phyloP scores from a whole-genome alignment of 2,113 vertebrate genomes.

The Azemiops feae region DNA sequence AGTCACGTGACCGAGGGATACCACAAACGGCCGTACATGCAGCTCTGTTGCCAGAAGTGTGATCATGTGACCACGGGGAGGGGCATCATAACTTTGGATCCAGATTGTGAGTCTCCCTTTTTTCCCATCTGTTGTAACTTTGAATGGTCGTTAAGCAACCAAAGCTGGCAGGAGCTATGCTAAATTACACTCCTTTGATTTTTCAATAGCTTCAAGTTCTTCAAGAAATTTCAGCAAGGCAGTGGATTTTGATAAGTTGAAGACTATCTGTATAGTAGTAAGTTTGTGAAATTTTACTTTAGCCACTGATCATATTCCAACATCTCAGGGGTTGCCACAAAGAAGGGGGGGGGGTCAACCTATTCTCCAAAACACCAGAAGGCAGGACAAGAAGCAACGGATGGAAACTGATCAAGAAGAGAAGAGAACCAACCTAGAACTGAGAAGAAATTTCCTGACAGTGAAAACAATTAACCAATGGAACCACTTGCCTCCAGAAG shows the following conservation, averaged over 20 bases:
- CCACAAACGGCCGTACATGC: neutral
- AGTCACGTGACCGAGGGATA: neutral
- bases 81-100: neutral
- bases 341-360: too few relatives aligned
- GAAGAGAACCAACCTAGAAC: too few relatives aligned
- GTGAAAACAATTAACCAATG: too few relatives aligned
- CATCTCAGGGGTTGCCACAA: too few relatives aligned
- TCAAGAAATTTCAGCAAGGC: neutral
- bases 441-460: too few relatives aligned
- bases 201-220: neutral
- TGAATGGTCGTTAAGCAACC: too few relatives aligned
- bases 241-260: neutral
- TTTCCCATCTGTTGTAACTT: neutral
- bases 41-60: neutral
- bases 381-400: too few relatives aligned
- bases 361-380: neutral
- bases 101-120: neutral
- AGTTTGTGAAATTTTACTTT: too few relatives aligned
- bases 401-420: too few relatives aligned
- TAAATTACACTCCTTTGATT: neutral
- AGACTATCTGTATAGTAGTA: too few relatives aligned
- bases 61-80: neutral
- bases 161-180: neutral
- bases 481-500: too few relatives aligned
- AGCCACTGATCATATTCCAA: too few relatives aligned